Evolutionary conservation across 2,888 invertebrate genomes (phyloP).

Genomic region (Lycocerus yunnanus): DNA sequence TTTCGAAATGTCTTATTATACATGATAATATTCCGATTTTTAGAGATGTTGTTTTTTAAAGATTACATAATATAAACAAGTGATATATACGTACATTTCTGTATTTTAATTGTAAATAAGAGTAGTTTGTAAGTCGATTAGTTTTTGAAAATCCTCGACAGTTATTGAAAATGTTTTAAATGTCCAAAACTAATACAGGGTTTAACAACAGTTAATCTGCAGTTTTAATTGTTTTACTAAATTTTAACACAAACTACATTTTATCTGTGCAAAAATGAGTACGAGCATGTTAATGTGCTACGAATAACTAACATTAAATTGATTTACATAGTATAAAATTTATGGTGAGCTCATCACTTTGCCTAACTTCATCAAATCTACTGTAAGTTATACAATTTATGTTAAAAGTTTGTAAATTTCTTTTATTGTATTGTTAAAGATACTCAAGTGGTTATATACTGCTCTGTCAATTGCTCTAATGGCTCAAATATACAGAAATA

Average conservation of each 20-base stretch:
- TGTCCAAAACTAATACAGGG: conserved; percentile 25
- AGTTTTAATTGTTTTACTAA: neutral
- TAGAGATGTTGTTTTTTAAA: conserved; percentile 20
- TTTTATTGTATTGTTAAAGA: neutral
- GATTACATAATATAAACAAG: conserved; percentile 26
- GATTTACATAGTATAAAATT: neutral
- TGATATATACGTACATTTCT: conserved; percentile 29
- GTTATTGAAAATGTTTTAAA: conserved; percentile 11
- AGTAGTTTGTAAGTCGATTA: conserved; percentile 17
- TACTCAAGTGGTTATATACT: neutral
- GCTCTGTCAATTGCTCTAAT: neutral
- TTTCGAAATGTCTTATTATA: conserved; percentile 44
- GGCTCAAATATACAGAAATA: neutral
- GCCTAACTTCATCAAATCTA: neutral
- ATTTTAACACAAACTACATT: neutral
- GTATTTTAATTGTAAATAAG: conserved; percentile 27
- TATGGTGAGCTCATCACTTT: neutral
- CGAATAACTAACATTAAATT: neutral
- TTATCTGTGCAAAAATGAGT: neutral
- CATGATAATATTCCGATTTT: conserved; percentile 31
- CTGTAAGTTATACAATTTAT: neutral
- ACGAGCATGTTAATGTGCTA: neutral
- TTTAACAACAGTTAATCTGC: conserved; percentile 9
- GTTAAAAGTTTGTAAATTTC: neutral
- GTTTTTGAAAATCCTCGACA: conserved; percentile 14